A percentile compares a stretch with the other conserved stretches of the same genome.
phyloP scores from a whole-genome alignment of 2,888 invertebrate species.

The Agrilus cyanescens region DNA sequence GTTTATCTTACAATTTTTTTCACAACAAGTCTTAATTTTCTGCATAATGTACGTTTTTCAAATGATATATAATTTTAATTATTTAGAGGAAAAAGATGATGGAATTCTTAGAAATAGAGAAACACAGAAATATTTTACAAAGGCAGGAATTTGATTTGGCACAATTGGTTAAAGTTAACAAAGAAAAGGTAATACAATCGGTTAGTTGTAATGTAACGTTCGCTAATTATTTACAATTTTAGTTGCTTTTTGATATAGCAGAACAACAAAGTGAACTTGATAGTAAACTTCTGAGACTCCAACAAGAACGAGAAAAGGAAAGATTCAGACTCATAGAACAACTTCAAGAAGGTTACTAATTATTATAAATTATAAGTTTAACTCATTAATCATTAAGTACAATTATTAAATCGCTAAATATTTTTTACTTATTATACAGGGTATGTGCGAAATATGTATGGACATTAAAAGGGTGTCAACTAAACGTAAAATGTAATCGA shows the following conservation, averaged over 20 bases:
- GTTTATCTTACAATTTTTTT: no score
- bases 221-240: slow-evolving; percentile 14
- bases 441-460: no score
- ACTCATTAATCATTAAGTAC: no score
- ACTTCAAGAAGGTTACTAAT: slow-evolving; percentile 40
- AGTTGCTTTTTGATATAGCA: slow-evolving; percentile 43
- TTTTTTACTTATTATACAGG: no score
- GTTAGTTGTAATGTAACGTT: slow-evolving; percentile 3
- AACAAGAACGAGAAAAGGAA: slow-evolving; percentile 52
- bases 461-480: no score
- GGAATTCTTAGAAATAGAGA: slow-evolving; percentile 46
- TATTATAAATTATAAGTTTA: no score
- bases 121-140: slow-evolving; percentile 49
- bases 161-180: slow-evolving; percentile 47
- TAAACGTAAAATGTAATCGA: no score
- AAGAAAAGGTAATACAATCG: slow-evolving; percentile 38
- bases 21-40: no score
- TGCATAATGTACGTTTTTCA: no score
- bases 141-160: slow-evolving; percentile 55
- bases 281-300: slow-evolving; percentile 54
- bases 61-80: no score
- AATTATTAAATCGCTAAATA: no score
- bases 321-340: slow-evolving; percentile 46
- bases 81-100: slow-evolving; percentile 37
- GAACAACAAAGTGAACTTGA: slow-evolving; percentile 55